Conservation (phyloP, 2,113 vertebrate species). For the Drymodes brunneopygia region DNA sequence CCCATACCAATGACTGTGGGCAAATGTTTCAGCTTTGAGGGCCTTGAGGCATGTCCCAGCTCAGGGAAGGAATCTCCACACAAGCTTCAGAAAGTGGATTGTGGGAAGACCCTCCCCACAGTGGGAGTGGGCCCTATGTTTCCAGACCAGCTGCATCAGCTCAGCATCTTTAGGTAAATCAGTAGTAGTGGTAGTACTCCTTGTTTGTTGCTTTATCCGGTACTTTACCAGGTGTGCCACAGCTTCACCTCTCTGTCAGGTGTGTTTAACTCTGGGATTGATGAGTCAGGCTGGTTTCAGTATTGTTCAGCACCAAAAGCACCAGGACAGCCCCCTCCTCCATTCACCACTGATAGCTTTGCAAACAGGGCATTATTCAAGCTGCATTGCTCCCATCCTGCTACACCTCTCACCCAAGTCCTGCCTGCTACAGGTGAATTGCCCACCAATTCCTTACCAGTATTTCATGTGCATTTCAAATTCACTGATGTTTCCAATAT, state of each 20-base stretch:
- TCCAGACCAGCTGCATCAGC: not conserved
- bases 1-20: not conserved
- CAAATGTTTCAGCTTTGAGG: not conserved
- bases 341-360: not conserved
- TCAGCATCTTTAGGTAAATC: not conserved
- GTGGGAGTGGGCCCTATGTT: not conserved
- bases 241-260: not conserved
- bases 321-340: not conserved
- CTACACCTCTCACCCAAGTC: not conserved
- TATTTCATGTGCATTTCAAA: not conserved
- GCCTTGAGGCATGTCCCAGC: not conserved
- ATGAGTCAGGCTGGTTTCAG: not conserved
- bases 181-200: not conserved
- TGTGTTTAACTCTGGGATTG: not conserved
- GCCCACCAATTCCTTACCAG: not conserved
- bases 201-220: not conserved
- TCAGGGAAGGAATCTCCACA: not conserved
- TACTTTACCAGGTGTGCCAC: not conserved
- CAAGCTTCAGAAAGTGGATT: not conserved
- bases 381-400: not conserved
- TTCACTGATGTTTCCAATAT: not conserved
- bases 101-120: not conserved
- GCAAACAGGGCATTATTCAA: not conserved
- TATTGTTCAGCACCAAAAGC: not conserved
- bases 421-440: not conserved